phyloP scores from a whole-genome alignment of 2,888 invertebrate species.

The Leptopilina myrica region DNA sequence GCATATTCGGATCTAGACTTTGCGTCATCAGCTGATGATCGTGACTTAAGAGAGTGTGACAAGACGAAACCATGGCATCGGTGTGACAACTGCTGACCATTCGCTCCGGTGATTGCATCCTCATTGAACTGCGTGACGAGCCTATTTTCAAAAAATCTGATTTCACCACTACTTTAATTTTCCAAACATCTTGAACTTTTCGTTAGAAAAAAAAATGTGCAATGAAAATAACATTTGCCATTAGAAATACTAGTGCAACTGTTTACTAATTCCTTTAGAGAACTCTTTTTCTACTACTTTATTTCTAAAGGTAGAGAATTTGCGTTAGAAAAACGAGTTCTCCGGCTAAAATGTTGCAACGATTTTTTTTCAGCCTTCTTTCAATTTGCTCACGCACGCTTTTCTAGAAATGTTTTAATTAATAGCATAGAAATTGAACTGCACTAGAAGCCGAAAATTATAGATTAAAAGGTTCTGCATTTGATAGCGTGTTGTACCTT shows the following conservation, averaged over 20 bases:
- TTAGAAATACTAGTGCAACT: constrained; percentile 66
- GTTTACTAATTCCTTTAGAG: constrained; percentile 50
- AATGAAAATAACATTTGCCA: constrained; percentile 49
- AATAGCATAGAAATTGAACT: constrained; percentile 57
- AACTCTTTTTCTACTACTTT: neutral
- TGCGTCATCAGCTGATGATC: constrained; percentile 79
- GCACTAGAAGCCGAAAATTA: constrained; percentile 64
- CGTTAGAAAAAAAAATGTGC: neutral
- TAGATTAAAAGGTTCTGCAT: constrained; percentile 47
- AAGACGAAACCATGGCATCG: constrained; percentile 70
- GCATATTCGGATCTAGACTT: constrained; percentile 81
- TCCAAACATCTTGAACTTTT: constrained; percentile 8
- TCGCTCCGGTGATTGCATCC: constrained; percentile 83
- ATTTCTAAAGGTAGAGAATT: neutral
- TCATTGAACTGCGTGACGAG: constrained; percentile 66
- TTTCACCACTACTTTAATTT: constrained; percentile 37
- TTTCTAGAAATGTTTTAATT: constrained; percentile 22
- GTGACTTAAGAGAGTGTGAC: constrained; percentile 63
- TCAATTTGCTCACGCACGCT: constrained; percentile 6
- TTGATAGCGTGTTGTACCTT: constrained; percentile 65
- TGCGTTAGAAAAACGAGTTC: constrained; percentile 16
- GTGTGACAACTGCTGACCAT: constrained; percentile 86
- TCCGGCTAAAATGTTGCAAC: neutral
- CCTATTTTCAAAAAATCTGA: constrained; percentile 58
- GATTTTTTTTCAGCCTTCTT: constrained; percentile 7